Evolutionary conservation across 2,113 vertebrate species (phyloP).

Genomic region (Gobiocypris rarus): DNA sequence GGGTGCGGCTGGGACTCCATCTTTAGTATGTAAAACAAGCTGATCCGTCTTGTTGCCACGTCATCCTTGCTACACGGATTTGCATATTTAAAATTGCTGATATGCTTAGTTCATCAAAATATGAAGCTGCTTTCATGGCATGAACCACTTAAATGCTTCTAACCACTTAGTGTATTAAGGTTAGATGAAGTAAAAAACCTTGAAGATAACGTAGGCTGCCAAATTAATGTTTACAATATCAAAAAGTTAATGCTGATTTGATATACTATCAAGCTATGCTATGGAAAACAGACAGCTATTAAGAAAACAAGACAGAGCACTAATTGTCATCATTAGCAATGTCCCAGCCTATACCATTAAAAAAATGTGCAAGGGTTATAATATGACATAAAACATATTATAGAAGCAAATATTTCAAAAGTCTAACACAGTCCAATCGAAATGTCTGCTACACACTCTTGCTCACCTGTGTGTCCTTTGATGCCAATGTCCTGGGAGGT

Average conservation of each 20-base stretch:
- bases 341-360: not conserved
- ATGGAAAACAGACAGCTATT: not conserved
- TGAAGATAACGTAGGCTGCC: not conserved
- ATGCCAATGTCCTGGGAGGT: conserved; percentile 21
- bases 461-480: conserved; percentile 49
- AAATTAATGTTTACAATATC: conserved; percentile 20
- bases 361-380: not conserved
- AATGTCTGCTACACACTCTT: not conserved
- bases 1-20: conserved; percentile 69
- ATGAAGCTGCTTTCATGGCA: conserved; percentile 62
- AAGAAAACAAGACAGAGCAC: not conserved
- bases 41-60: conserved; percentile 60
- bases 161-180: not conserved
- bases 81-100: conserved; percentile 22
- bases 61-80: conserved; percentile 57
- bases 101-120: conserved; percentile 46
- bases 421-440: conserved; percentile 3
- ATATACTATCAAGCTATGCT: conserved; percentile 42
- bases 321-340: conserved; percentile 8
- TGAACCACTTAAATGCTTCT: conserved; percentile 53
- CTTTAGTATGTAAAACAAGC: conserved; percentile 77
- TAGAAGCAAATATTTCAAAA: conserved; percentile 29
- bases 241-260: not conserved
- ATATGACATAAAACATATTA: conserved; percentile 3
- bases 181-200: not conserved